A percentile compares a stretch with the other conserved stretches of the same genome.
These are phyloP conservation scores for Cosmia pyralina DNA, from an alignment of 2,888 invertebrate genomes.

Conservation along the genomic window DNA sequence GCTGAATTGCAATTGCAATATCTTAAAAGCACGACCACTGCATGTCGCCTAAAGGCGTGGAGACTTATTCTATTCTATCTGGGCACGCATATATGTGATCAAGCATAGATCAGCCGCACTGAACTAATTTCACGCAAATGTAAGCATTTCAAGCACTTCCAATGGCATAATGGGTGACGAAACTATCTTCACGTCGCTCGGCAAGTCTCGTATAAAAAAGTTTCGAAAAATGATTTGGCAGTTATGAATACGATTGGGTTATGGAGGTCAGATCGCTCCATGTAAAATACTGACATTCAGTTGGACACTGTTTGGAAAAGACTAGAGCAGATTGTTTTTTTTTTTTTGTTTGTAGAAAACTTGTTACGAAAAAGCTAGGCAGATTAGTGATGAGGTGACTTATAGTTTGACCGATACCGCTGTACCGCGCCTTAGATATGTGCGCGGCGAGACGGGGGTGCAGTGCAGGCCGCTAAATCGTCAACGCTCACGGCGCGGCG, in stretches of 20 bases:
- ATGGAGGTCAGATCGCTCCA: neutral
- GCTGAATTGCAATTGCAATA: neutral
- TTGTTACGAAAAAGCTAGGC: no score
- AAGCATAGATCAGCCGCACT: neutral
- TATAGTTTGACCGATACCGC: no score
- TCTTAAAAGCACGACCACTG: conserved; percentile 9
- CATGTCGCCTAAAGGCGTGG: neutral
- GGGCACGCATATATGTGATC: neutral
- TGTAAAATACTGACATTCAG: neutral
- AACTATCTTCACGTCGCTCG: no score
- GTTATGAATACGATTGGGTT: neutral
- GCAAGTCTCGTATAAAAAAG: no score
- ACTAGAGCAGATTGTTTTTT: no score
- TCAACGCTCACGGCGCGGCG: no score
- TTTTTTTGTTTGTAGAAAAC: no score
- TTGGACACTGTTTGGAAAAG: no score
- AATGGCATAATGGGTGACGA: neutral
- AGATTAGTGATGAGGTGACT: no score
- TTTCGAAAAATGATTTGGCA: neutral
- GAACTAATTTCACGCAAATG: neutral
- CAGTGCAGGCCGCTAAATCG: no score
- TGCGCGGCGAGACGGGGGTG: no score
- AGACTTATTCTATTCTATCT: neutral
- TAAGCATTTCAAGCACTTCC: neutral
- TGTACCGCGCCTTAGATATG: no score